These are phyloP conservation scores for Tuta absoluta DNA, from an alignment of 2,888 invertebrate species.

Conservation along the genomic window DNA sequence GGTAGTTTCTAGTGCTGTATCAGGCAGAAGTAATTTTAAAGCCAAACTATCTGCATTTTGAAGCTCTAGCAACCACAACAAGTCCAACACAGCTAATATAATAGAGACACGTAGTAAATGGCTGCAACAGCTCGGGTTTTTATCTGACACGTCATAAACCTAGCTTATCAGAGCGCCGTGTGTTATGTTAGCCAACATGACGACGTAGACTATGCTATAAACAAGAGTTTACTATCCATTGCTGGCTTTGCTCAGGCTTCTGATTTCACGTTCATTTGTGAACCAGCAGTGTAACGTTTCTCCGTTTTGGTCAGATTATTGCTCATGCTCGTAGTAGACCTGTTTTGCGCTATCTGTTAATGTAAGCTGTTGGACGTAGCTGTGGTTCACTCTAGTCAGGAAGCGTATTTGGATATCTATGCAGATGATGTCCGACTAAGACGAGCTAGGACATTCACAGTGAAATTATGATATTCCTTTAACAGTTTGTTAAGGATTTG, in stretches of 20 bases:
- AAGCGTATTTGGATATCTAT: constrained; percentile 1
- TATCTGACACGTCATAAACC: constrained; percentile 10
- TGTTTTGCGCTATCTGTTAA: neutral
- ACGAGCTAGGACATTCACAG: neutral
- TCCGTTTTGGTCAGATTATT: neutral
- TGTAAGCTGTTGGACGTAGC: constrained; percentile 1
- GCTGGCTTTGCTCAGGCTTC: neutral
- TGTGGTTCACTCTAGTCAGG: neutral
- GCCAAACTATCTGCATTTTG: no score
- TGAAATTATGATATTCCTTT: no score
- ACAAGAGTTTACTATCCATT: neutral
- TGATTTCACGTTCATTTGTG: neutral
- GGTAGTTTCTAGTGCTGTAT: no score
- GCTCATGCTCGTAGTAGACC: neutral
- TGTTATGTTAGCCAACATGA: neutral
- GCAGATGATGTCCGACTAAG: neutral
- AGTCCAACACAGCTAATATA: neutral
- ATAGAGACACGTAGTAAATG: constrained; percentile 6
- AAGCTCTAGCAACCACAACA: no score
- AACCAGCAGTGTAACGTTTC: neutral
- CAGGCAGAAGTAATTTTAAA: no score
- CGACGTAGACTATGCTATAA: neutral
- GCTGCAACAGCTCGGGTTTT: constrained; percentile 7
- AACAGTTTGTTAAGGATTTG: no score
- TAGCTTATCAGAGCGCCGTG: neutral